Evolutionary conservation across 2,797 vertebrate genomes (phyloP), one percentile per base, ranked within the genome.

Genomic region (Lithobates pipiens): DNA sequence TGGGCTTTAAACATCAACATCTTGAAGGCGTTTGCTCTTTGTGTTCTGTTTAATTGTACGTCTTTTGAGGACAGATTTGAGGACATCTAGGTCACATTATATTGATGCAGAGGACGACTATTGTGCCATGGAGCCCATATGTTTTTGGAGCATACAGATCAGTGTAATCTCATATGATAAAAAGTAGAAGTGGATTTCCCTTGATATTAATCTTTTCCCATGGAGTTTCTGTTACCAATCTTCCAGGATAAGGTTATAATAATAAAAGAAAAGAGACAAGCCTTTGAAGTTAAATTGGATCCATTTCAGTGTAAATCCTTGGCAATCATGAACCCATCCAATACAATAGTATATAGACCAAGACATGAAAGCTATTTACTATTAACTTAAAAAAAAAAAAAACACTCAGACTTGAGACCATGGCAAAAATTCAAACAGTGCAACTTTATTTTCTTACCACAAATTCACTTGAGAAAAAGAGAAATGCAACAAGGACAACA

Each of bases 381-480:
- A 73, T 81, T 10, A 29, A 71, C 68, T 13, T 29, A 63, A 81
- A 70, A n/a, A 65, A 77, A 27, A 34, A 67, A 77, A 63, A 10
- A 75, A 68, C 61, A 67, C 69, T 44, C 15, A 36, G 71, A 76
- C 71, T 83, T 25, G 15, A 29, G 34, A 75, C 27, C 34, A 8
- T 36, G 5, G 71, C n/a, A 21, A 81, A 74, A 79, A 79, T 75
- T 54, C 65, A 79, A 80, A 80, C 86, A 87, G 86, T 87, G 86
- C 86, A 87, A 83, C 50, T 87, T 87, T 87, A 87, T 85, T 79
- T 67, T 70, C 61, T 82, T 57, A 86, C 76, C 85, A 87, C 86
- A 87, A 87, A 87, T 87, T 73, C 86, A 87, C 81, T 82, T 84
- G 34, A 80, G 29, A 46, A 72, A 27, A 70, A 61, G 75, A 68